Conservation (phyloP, 2,888 invertebrate species). For the Caenorhabditis sinica region DNA sequence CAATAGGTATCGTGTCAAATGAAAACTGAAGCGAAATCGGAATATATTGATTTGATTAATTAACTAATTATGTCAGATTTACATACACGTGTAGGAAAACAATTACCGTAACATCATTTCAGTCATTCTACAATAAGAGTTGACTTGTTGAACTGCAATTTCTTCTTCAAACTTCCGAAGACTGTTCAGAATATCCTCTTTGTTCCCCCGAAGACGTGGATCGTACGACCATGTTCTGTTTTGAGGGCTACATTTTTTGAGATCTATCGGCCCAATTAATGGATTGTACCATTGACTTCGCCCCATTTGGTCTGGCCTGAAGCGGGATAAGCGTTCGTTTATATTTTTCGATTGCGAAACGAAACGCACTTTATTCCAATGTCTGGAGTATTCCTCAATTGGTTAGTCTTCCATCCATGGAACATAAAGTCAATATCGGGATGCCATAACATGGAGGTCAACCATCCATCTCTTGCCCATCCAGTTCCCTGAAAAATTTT, state of each 20-base stretch:
- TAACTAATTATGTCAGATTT: conserved; percentile 4
- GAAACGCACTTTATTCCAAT: conserved; percentile 39
- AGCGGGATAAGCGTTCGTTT: not conserved
- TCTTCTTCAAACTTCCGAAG: conserved; percentile 29
- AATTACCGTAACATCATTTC: conserved; percentile 16
- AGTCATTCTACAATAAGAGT: conserved; percentile 49
- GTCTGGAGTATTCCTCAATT: conserved; percentile 41
- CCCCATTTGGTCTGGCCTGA: conserved; percentile 48
- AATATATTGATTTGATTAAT: not conserved
- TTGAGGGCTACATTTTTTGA: conserved; percentile 53
- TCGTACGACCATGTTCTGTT: conserved; percentile 56
- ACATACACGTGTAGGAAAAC: not conserved
- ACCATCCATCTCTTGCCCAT: conserved; percentile 69
- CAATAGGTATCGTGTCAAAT: no score
- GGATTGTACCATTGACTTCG: conserved; percentile 61
- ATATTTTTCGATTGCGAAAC: not conserved
- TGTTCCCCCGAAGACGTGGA: conserved; percentile 39
- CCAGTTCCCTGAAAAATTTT: conserved; percentile 61
- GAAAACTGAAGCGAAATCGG: no score
- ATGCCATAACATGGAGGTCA: conserved; percentile 67
- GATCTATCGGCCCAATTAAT: conserved; percentile 44
- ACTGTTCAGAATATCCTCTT: conserved; percentile 35
- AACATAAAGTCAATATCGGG: conserved; percentile 70
- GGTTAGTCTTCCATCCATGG: conserved; percentile 66
- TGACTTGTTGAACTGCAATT: conserved; percentile 41